Percentiles rank a stretch among this genome's conserved stretches.
These are phyloP conservation scores for Blastobasis lacticolella DNA, from an alignment of 2,888 invertebrate genomes.

Conservation along the genomic window DNA sequence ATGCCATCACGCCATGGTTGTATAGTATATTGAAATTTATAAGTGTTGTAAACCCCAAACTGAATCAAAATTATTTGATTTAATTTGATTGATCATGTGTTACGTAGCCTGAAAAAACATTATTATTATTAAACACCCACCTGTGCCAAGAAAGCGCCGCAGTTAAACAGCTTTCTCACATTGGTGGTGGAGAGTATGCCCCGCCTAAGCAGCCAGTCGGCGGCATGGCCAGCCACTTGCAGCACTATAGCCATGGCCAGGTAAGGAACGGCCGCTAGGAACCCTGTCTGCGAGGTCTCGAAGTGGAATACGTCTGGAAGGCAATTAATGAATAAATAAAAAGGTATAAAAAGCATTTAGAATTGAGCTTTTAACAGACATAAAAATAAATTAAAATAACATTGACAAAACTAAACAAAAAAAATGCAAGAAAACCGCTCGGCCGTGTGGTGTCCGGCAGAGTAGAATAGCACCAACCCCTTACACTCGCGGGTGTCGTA, in stretches of 20 bases:
- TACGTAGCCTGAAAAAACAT: background rate
- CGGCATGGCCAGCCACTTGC: slow-evolving; percentile 86
- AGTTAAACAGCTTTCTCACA: slow-evolving; percentile 74
- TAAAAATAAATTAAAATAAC: too few relatives aligned
- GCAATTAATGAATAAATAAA: slow-evolving; percentile 1
- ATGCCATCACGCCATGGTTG: too few relatives aligned
- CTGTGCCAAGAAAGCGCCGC: slow-evolving; percentile 62
- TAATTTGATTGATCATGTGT: too few relatives aligned
- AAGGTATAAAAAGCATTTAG: slow-evolving; percentile 4
- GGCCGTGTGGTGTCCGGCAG: too few relatives aligned
- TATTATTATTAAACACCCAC: slow-evolving; percentile 21
- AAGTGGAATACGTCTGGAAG: slow-evolving; percentile 81
- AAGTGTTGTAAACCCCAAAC: too few relatives aligned
- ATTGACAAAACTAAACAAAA: too few relatives aligned
- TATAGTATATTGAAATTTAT: too few relatives aligned
- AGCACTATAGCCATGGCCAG: slow-evolving; percentile 89
- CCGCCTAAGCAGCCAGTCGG: slow-evolving; percentile 83
- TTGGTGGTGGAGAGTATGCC: slow-evolving; percentile 81
- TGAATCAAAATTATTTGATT: too few relatives aligned
- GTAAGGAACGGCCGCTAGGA: slow-evolving; percentile 90
- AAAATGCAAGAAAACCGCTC: too few relatives aligned
- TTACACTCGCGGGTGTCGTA: too few relatives aligned
- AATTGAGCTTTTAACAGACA: too few relatives aligned
- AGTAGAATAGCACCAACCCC: too few relatives aligned
- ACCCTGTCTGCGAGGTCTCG: slow-evolving; percentile 85